Evolutionary conservation across 2,113 vertebrate genomes (phyloP).

Genomic region (Oryzias melastigma): DNA sequence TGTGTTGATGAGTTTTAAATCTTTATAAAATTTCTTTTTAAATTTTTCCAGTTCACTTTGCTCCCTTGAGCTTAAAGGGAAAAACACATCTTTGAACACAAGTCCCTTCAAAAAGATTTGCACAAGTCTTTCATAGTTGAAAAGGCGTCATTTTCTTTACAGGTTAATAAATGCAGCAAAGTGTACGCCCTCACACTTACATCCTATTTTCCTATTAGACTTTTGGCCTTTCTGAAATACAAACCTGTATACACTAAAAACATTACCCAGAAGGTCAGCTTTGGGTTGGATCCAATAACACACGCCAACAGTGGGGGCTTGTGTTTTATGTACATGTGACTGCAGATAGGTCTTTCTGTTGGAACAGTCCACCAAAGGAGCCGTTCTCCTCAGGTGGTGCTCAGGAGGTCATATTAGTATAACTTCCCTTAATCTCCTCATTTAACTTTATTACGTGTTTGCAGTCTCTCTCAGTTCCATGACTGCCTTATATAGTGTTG

Average conservation of each 20-base stretch:
- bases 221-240: conserved; percentile 4
- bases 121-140: background rate
- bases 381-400: conserved; percentile 50
- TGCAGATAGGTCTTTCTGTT: conserved; percentile 57
- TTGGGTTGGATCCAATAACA: background rate
- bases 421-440: conserved; percentile 47
- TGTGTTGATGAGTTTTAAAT: no score
- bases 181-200: background rate
- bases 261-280: conserved; percentile 37
- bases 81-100: background rate
- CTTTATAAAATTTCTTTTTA: no score
- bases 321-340: conserved; percentile 36
- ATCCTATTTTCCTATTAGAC: conserved; percentile 11
- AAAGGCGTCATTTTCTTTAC: background rate
- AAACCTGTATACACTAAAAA: conserved; percentile 39
- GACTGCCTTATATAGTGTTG: conserved; percentile 38
- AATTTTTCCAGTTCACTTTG: no score
- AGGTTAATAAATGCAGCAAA: background rate
- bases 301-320: conserved; percentile 46
- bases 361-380: conserved; percentile 52
- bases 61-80: no score
- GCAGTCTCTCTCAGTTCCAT: conserved; percentile 25
- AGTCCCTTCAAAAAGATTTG: background rate
- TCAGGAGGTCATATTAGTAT: conserved; percentile 55
- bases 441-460: conserved; percentile 59